Base-by-base conservation (phyloP, 2,888 invertebrate genomes). In the Ectropis crepuscularia region DNA sequence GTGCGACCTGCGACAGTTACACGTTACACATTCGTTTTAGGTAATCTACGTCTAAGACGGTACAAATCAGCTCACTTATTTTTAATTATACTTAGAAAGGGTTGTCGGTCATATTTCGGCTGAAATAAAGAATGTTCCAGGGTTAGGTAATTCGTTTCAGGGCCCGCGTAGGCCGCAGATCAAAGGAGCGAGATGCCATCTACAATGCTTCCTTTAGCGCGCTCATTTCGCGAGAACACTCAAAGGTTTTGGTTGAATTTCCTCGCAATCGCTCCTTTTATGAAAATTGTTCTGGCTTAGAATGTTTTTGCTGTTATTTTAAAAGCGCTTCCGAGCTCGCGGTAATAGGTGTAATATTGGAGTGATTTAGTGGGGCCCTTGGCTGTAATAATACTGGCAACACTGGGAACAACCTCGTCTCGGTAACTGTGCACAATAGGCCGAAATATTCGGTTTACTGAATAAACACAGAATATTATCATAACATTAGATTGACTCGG, bases 131-230 rank as follows among this genome's bases (percentile, higher is more conserved):
- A 54, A 54, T 46, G 50, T 50, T 53, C 41, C 41, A 16, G 41
- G 46, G 28, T 36, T 43, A 47, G 55, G 46, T 63, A 53, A 60
- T 55, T 55, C 36, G 42, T 50, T 63, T 41, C 6, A 43, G 53
- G 38, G 28, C 41, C 41, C 12, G 41, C 41, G 41, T n/a, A 28
- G 43, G 45, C 37, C 46, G 54, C 46, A 51, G 59, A 45, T 60
- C 63, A 64, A 60, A 64, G 55, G 63, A 54, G 9, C n/a, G 50
- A 60, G 60, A 57, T 60, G 55, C 51, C 55, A 60, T 63, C 50
- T 58, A 7, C 53, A 57, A 49, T 54, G 45, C 54, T 59, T 59
- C 49, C 58, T 64, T 54, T 55, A 12, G 39, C 45, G 54, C 11
- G 54, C 42, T 53, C 45, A 49, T 49, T 62, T 53, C 45, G 61